Evolutionary conservation across 2,888 invertebrate species (phyloP).

Genomic region (Melieria picta): DNA sequence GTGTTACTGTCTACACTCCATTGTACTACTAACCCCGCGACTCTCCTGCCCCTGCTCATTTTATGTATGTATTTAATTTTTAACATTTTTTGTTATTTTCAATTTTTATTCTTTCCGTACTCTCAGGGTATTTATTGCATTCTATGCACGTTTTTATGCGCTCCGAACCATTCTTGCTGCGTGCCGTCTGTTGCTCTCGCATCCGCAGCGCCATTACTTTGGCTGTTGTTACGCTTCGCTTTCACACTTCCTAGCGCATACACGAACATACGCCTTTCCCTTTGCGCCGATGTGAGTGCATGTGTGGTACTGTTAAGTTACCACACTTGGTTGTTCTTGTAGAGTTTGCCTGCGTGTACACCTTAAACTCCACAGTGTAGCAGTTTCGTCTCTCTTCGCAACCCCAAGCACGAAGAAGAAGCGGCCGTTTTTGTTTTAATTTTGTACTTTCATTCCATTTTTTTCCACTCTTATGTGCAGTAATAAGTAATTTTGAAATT

Average conservation of each 20-base stretch:
- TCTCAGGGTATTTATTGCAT: conserved; percentile 40
- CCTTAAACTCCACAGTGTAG: conserved; percentile 55
- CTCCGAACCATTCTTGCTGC: background rate
- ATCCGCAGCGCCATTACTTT: too few species aligned
- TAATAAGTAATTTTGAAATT: conserved; percentile 8
- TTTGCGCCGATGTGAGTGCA: conserved; percentile 37
- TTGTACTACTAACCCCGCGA: background rate
- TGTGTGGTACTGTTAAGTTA: conserved; percentile 13
- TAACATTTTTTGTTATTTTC: conserved; percentile 10
- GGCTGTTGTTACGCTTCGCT: background rate
- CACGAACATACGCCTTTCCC: conserved; percentile 4
- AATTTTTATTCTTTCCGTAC: background rate
- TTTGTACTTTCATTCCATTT: too few species aligned
- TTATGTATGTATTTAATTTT: background rate
- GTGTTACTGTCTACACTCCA: conserved; percentile 6
- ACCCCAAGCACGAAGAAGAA: background rate
- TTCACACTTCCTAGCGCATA: background rate
- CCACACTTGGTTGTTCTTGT: conserved; percentile 2
- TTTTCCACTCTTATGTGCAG: background rate
- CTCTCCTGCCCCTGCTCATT: conserved; percentile 19
- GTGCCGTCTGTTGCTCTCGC: too few species aligned
- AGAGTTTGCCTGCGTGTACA: conserved; percentile 54
- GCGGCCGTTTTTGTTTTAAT: background rate
- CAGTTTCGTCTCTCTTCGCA: background rate
- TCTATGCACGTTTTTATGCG: conserved; percentile 36